phyloP scores from a whole-genome alignment of 2,113 vertebrate species.

The Crotalus horridus region DNA sequence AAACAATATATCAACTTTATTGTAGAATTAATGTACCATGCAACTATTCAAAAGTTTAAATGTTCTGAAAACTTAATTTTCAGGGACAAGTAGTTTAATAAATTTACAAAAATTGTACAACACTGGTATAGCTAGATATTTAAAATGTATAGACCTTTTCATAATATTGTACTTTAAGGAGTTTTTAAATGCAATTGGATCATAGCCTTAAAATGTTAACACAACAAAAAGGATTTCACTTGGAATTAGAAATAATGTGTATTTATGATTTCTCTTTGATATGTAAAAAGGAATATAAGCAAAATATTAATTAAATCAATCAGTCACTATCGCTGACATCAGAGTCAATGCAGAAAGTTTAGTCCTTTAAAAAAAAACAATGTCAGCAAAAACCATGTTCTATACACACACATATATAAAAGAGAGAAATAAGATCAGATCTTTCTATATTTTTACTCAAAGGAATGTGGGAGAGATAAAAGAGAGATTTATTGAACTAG shows the following conservation, averaged over 20 bases:
- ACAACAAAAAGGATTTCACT: conserved; percentile 25
- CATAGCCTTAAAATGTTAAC: conserved; percentile 23
- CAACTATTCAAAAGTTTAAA: background rate
- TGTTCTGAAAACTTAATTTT: background rate
- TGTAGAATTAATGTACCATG: background rate
- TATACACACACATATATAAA: conserved; percentile 5
- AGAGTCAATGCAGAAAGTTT: conserved; percentile 47
- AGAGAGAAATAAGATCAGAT: conserved; percentile 25
- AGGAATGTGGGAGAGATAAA: conserved; percentile 1
- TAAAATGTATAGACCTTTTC: background rate
- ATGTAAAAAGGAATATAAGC: conserved; percentile 52
- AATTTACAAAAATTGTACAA: background rate
- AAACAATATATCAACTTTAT: background rate
- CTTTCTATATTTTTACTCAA: conserved; percentile 32
- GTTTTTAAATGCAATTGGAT: background rate
- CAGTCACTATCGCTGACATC: conserved; percentile 50
- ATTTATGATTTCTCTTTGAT: conserved; percentile 40
- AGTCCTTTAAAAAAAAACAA: conserved; percentile 45
- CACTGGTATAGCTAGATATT: background rate
- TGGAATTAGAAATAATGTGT: conserved; percentile 28
- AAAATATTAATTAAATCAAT: conserved; percentile 57
- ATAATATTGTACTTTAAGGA: background rate
- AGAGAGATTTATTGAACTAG: background rate
- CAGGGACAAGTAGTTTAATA: background rate
- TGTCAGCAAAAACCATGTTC: conserved; percentile 53